These are phyloP conservation scores for Scolanthus callimorphus DNA, from an alignment of 92 coral and sea anemone genomes.

Conservation along the genomic window DNA sequence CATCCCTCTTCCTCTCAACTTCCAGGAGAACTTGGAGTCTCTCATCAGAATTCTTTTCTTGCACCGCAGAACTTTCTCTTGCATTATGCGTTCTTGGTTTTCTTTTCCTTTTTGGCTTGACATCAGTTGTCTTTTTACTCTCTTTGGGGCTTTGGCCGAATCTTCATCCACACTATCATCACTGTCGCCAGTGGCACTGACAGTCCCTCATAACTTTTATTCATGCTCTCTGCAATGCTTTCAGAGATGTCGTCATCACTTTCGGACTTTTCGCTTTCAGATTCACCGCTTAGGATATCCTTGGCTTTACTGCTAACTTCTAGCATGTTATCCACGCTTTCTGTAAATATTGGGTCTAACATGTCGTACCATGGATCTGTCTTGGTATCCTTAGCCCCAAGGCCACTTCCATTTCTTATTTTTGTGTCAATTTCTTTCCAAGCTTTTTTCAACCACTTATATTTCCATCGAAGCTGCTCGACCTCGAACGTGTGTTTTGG, in stretches of 20 bases:
- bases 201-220: constrained; percentile 7
- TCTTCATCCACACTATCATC: constrained; percentile 3
- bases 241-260: no score
- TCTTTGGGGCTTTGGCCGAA: neutral
- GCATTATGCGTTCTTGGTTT: no score
- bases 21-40: constrained; percentile 5
- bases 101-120: neutral
- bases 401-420: constrained; percentile 4
- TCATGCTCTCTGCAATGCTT: constrained; percentile 8
- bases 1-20: constrained; percentile 29
- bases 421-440: constrained; percentile 6
- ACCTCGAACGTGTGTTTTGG: constrained; percentile 3
- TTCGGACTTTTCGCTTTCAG: no score
- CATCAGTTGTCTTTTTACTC: neutral
- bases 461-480: constrained; percentile 8
- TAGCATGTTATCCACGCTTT: neutral
- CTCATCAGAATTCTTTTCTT: constrained; percentile 7
- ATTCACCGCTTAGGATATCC: constrained; percentile 3
- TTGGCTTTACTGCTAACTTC: constrained; percentile 1
- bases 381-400: constrained; percentile 7
- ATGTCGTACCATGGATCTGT: constrained; percentile 5
- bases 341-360: constrained; percentile 11
- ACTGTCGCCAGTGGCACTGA: constrained; percentile 3
- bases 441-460: constrained; percentile 17
- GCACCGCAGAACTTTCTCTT: neutral